Evolutionary conservation across 2,113 vertebrate genomes (phyloP).

Genomic region (Solea solea): DNA sequence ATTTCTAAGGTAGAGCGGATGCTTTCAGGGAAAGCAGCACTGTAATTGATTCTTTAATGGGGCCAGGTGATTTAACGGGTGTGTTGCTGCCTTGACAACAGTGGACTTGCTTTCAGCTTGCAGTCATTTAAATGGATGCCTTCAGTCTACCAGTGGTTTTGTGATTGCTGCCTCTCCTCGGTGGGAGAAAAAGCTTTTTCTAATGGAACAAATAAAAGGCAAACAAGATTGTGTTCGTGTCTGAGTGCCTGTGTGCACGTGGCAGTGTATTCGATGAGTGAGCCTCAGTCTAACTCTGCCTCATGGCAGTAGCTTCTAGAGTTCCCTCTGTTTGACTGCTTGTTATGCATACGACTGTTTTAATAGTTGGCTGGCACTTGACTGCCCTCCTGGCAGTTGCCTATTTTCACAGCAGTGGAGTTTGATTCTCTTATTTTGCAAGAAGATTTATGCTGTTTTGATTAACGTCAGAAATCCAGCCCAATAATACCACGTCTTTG

Average conservation of each 20-base stretch:
- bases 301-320: conserved; percentile 28
- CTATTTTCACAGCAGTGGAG: conserved; percentile 31
- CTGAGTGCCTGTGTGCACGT: conserved; percentile 27
- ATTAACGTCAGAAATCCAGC: conserved; percentile 49
- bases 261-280: conserved; percentile 12
- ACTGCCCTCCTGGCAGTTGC: conserved; percentile 27
- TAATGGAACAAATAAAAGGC: conserved; percentile 64
- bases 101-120: conserved; percentile 85
- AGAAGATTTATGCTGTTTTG: conserved; percentile 36
- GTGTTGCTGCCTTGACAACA: conserved; percentile 85
- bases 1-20: conserved; percentile 85
- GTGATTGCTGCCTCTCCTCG: conserved; percentile 57
- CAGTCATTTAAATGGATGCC: conserved; percentile 85
- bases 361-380: conserved; percentile 33
- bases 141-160: conserved; percentile 77
- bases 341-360: conserved; percentile 35
- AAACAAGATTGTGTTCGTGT: conserved; percentile 38
- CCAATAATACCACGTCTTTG: conserved; percentile 3
- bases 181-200: conserved; percentile 50
- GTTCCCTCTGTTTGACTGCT: conserved; percentile 37
- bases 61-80: conserved; percentile 93
- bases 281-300: conserved; percentile 22
- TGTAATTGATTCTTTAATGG: conserved; percentile 98
- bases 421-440: conserved; percentile 41
- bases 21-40: conserved; percentile 85